A percentile compares a stretch with the other conserved stretches of the same genome.
Evolutionary conservation across 2,888 invertebrate species (phyloP).

Genomic region (Drosophila aldrichi): DNA sequence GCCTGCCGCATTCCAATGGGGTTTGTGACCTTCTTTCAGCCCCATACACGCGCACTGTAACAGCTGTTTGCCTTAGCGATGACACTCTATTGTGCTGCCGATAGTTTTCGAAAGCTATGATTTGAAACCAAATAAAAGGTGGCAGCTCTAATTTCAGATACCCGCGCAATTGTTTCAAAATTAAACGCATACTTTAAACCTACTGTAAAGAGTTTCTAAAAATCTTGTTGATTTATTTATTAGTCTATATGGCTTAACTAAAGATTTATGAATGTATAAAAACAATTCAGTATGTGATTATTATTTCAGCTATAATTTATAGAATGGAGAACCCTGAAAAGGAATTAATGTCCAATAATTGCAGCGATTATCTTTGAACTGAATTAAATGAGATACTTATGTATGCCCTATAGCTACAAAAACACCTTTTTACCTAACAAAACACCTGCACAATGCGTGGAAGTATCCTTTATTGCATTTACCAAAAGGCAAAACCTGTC

Average conservation of each 20-base stretch:
- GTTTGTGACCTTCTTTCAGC: constrained; percentile 64
- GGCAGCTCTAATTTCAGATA: constrained; percentile 4
- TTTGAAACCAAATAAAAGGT: constrained; percentile 4
- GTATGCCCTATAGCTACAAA: not conserved
- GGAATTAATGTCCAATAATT: not conserved
- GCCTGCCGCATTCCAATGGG: constrained; percentile 63
- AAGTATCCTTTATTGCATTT: not conserved
- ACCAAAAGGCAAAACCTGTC: not conserved
- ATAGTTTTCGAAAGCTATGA: constrained; percentile 42
- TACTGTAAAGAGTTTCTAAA: too few relatives aligned
- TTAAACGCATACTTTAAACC: too few relatives aligned
- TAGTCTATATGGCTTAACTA: too few relatives aligned
- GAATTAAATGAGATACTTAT: constrained; percentile 16
- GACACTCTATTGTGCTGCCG: constrained; percentile 35
- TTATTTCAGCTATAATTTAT: not conserved
- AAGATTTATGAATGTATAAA: not conserved
- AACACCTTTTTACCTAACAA: not conserved
- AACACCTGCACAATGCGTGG: constrained; percentile 22
- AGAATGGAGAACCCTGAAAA: not conserved
- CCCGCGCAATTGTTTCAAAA: not conserved
- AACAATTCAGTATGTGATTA: not conserved
- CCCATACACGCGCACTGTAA: constrained; percentile 41
- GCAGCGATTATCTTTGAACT: constrained; percentile 8
- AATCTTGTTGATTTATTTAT: too few relatives aligned
- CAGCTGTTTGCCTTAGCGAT: constrained; percentile 64